Evolutionary conservation across 2,797 vertebrate species (phyloP), one percentile per base, ranked within the genome.

Genomic region (Scarus forsteni): DNA sequence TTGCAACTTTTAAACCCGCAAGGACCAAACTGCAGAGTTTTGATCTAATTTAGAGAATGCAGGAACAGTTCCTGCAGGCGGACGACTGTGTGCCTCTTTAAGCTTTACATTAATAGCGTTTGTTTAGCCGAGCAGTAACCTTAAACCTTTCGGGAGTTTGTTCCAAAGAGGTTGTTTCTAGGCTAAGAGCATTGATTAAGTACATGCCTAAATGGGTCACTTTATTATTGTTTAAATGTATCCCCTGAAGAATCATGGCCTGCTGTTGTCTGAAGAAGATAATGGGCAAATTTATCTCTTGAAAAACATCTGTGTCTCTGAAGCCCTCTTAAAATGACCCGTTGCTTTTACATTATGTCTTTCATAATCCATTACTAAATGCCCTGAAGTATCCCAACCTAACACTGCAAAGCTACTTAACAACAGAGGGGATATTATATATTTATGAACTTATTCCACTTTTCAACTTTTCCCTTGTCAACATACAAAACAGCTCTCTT

Each of bases 31-130:
- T 62, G 15, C 43, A 48, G 12, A 42, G 36, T 66, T 77, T 76
- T 80, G 66, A 84, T 86, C 48, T 65, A 70, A 79, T 79, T 86
- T 66, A 46, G 38, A 50, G 64, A 75, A 77, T 76, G 75, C 70
- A 50, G 71, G 34, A 89, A 68, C 59, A 61, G 40, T 75, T 48
- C 73, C 78, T 84, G 60, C 60, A 34, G 82, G 68, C 79, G 7
- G 77, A 79, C 72, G 10, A 79, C 82, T 77, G 82, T 76, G 85
- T 88, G 76, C 62, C 77, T 57, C 66, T 85, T 73, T 75, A 81
- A 80, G 67, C 66, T 67, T 60, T 56, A 57, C 63, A 70, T 74
- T 84, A 88, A 87, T 79, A 79, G 72, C 80, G 84, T 87, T 90
- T 85, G 77, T 83, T 87, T 87, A 81, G 61, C 44, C 42, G 43